Conservation (phyloP, 2,113 vertebrate genomes). For the Apus apus region DNA sequence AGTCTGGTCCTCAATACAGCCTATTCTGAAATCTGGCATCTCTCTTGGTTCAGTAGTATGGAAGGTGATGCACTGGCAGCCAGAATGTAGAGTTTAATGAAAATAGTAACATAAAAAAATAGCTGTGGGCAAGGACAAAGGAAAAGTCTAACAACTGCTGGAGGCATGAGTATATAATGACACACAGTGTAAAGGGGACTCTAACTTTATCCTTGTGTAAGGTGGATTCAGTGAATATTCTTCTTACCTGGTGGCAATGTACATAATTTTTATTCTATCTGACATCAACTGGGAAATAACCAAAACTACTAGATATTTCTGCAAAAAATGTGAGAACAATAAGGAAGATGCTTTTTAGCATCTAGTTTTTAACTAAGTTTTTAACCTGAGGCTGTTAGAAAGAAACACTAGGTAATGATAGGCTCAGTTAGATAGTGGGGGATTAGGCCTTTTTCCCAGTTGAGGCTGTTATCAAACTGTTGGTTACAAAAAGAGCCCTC, state of each 20-base stretch:
- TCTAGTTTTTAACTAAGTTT: neutral
- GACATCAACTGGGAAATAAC: slow-evolving; percentile 6
- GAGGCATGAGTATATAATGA: neutral
- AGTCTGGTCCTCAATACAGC: neutral
- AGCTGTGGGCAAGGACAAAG: neutral
- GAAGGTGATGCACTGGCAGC: neutral
- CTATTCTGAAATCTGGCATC: neutral
- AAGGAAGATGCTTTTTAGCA: neutral
- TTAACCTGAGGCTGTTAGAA: neutral
- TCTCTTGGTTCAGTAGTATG: neutral
- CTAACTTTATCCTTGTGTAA: neutral
- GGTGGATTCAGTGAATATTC: neutral
- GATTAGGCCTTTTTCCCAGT: neutral
- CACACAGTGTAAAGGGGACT: neutral
- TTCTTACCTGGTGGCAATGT: neutral
- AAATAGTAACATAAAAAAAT: neutral
- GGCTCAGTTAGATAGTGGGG: neutral
- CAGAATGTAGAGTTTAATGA: neutral
- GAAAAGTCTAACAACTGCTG: neutral
- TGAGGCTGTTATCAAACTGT: neutral
- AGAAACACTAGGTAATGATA: neutral
- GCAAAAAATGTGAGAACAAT: neutral
- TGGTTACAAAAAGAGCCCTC: neutral
- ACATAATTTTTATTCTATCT: neutral
- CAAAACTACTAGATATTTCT: neutral